Percentiles rank a stretch among this genome's conserved stretches.
These are phyloP conservation scores for Equus quagga DNA, from an alignment of 2,113 vertebrate genomes.

Conservation along the genomic window DNA sequence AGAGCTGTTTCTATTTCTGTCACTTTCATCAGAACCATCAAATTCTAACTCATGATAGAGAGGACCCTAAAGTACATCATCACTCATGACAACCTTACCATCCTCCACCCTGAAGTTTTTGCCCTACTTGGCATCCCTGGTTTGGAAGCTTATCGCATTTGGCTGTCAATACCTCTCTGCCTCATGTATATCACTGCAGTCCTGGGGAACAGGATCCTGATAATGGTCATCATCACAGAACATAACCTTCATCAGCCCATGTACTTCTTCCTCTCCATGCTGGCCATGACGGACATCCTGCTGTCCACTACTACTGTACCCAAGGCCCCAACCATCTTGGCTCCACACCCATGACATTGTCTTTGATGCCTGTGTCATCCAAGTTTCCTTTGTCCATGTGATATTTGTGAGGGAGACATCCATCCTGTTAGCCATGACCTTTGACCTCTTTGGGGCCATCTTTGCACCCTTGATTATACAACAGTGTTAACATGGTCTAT, in stretches of 20 bases:
- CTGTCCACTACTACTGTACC: constrained; percentile 77
- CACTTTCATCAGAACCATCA: constrained; percentile 1
- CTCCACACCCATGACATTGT: constrained; percentile 69
- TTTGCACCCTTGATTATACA: constrained; percentile 66
- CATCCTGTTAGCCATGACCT: constrained; percentile 83
- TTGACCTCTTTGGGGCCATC: constrained; percentile 79
- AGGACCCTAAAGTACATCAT: constrained; percentile 19
- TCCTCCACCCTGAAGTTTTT: constrained; percentile 70
- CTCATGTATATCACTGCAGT: constrained; percentile 67
- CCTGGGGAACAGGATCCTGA: constrained; percentile 72
- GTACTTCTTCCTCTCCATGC: constrained; percentile 77
- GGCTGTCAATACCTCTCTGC: constrained; percentile 71
- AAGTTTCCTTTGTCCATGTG: constrained; percentile 82
- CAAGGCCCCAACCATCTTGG: constrained; percentile 78
- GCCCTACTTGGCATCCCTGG: constrained; percentile 73
- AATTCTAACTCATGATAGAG: not conserved
- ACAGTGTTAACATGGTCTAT: constrained; percentile 46
- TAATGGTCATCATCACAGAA: constrained; percentile 64
- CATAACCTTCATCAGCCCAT: constrained; percentile 71
- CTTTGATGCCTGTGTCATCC: constrained; percentile 81
- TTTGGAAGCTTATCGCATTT: constrained; percentile 55
- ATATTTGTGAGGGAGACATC: constrained; percentile 79
- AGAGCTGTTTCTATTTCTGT: constrained; percentile 35
- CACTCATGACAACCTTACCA: constrained; percentile 47
- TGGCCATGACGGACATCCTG: constrained; percentile 73